A percentile compares a stretch with the other conserved stretches of the same genome.
Conservation (phyloP, 2,888 invertebrate species). For the Drosophila formosana region DNA sequence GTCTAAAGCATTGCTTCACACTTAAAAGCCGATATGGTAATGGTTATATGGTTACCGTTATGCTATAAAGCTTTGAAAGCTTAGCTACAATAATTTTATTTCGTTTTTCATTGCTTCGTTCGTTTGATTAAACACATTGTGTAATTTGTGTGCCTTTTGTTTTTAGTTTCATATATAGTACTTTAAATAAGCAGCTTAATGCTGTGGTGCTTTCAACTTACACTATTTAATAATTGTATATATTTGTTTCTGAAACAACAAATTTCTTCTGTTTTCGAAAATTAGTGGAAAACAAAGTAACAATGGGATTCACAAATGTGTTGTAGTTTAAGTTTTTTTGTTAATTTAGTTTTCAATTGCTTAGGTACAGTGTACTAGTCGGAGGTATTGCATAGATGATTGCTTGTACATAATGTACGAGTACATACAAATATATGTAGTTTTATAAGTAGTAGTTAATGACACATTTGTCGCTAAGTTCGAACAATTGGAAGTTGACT, state of each 20-base stretch:
- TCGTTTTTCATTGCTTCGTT: slow-evolving; percentile 57
- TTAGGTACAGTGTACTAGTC: slow-evolving; percentile 78
- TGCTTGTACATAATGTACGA: slow-evolving; percentile 48
- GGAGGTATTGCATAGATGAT: slow-evolving; percentile 75
- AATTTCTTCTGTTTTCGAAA: slow-evolving; percentile 29
- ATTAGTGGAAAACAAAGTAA: slow-evolving; percentile 27
- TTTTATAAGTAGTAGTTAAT: slow-evolving; percentile 37
- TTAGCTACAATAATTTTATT: slow-evolving; percentile 41
- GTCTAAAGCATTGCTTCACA: slow-evolving; percentile 43
- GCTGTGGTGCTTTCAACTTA: slow-evolving; percentile 68
- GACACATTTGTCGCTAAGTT: slow-evolving; percentile 41
- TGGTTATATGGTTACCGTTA: slow-evolving; percentile 39
- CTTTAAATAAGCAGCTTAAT: slow-evolving; percentile 58
- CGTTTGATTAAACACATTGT: slow-evolving; percentile 54
- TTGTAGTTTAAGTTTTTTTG: slow-evolving; percentile 34
- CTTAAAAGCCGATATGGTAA: slow-evolving; percentile 62
- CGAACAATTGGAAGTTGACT: slow-evolving; percentile 43
- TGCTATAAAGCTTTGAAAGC: slow-evolving; percentile 47
- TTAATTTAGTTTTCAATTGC: slow-evolving; percentile 40
- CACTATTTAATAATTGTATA: slow-evolving; percentile 57
- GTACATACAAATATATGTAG: slow-evolving; percentile 1
- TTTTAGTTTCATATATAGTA: slow-evolving; percentile 44
- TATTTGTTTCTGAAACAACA: slow-evolving; percentile 44
- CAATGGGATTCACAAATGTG: slow-evolving; percentile 39
- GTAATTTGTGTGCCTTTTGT: slow-evolving; percentile 44